Evolutionary conservation across 1,140 invertebrate genomes (phyloP), one percentile per base, ranked within the genome.

Genomic region (Phenacoccus solenopsis): DNA sequence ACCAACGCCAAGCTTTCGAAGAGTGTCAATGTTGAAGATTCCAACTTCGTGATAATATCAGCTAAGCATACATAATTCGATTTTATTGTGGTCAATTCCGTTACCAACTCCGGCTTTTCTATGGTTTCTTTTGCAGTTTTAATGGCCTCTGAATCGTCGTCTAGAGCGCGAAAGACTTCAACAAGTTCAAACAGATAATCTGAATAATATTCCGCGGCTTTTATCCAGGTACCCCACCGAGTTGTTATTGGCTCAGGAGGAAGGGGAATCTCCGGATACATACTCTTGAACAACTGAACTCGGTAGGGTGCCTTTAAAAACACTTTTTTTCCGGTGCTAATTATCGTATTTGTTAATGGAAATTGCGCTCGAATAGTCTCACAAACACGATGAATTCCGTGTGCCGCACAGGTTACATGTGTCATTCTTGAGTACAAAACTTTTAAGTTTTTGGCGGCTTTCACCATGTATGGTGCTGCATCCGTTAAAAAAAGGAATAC

Each of bases 171-270:
- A 32, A 32, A 32, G 5, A 32, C 30, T 32, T 32, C 30, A 7
- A 13, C 30, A 32, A 32, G 5, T 32, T 32, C 13, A 13, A 32
- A 32, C 12, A 49, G 20, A n/a, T 49, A 16, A 49, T 49, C 38
- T 5, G 38, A 49, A 35, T 70, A 71, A 35, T 68, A 68, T 28
- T 28, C 64, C 35, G 64, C 27, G 10, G 64, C 56, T 38, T 24
- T 12, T 64, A 71, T 22, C 70, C 30, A 71, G 20, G 64, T 24
- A 13, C 64, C 64, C 61, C 30, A 67, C 16, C 64, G n/a, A 20
- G 32, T 71, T 27, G 38, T 71, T 22, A 71, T 35, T 30, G 64
- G 61, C 27, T 71, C 61, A 22, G 64, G 70, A 71, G 70, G 64
- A 35, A 67, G 28, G 5, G n/a, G 30, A 13, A 71, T 69, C 3